Evolutionary conservation across 2,888 invertebrate genomes (phyloP).

Genomic region (Cryptophagus acutangulus): DNA sequence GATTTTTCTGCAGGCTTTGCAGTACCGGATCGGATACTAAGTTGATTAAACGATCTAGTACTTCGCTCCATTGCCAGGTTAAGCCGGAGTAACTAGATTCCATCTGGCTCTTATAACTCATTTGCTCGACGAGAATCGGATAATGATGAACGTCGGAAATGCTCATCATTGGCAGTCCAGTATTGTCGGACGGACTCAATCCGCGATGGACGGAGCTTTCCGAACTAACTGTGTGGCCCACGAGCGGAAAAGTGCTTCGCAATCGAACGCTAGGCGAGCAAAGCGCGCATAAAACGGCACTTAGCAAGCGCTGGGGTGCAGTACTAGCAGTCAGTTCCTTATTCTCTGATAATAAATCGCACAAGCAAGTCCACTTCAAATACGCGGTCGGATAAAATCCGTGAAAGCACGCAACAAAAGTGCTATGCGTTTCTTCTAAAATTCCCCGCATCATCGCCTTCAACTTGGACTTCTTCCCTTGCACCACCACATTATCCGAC

Average conservation of each 20-base stretch:
- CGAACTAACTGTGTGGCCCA: constrained; percentile 45
- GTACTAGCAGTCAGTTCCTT: constrained; percentile 51
- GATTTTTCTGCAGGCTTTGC: constrained; percentile 51
- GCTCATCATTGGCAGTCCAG: constrained; percentile 62
- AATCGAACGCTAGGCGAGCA: constrained; percentile 73
- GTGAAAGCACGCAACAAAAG: constrained; percentile 88
- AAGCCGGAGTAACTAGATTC: constrained; percentile 41
- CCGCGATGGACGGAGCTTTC: constrained; percentile 53
- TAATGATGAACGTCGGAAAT: constrained; percentile 66
- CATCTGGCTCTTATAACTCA: constrained; percentile 63
- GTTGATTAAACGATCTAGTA: constrained; percentile 74
- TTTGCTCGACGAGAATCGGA: constrained; percentile 73
- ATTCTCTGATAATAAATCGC: constrained; percentile 70
- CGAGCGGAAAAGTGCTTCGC: constrained; percentile 69
- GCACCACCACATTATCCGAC: constrained; percentile 60
- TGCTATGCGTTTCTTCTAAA: constrained; percentile 83
- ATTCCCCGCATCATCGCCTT: constrained; percentile 66
- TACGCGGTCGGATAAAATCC: constrained; percentile 93
- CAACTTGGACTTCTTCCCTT: constrained; percentile 37
- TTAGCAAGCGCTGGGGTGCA: constrained; percentile 61
- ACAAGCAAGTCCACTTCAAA: constrained; percentile 88
- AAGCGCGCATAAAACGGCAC: constrained; percentile 79
- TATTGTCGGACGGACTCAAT: constrained; percentile 65
- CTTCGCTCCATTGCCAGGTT: constrained; percentile 55
- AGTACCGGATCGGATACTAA: constrained; percentile 75